Evolutionary conservation across 2,113 vertebrate genomes (phyloP), one percentile per base, ranked within the genome.

Genomic region (Sterna hirundo): DNA sequence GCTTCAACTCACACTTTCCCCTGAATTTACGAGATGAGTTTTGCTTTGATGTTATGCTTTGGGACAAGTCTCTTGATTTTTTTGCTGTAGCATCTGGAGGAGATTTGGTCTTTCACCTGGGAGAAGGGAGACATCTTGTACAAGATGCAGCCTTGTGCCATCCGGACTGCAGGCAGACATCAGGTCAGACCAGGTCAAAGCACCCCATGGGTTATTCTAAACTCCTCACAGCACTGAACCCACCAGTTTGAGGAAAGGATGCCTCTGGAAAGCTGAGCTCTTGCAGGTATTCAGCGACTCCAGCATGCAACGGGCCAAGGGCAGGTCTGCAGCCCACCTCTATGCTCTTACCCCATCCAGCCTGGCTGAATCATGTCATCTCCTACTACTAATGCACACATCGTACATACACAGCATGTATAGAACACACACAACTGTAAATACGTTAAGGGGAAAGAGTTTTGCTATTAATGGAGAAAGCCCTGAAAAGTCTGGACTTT

Each of bases 121-220:
- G 30, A 80, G 46, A 71, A 77, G 13, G 4, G 5, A 72, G 54
- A 42, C 23, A 47, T 51, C 38, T 77, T 36, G 54, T 10, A 25
- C 7, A 70, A 75, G 30, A 58, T 26, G 61, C 1, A 30, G 17
- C 12, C 40, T 51, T 0, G 2, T 40, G 36, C 13, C 13, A 54
- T n/a, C 22, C 1, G 0, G 34, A 49, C 20, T 47, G 23, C 9
- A 6, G 34, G 36, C 1, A 8, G 38, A 64, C 20, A 10, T 36
- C 21, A 6, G 15, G 27, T 54, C 54, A 68, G 52, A 42, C 4
- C 26, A 86, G 27, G 14, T 21, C 32, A 86, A 69, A 92, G 21
- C 32, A 60, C 11, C 8, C 6, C 27, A 40, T 0, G 3, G 11
- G 3, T 89, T 51, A 64, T 23, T 74, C n/a, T 64, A 18, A 69